These are phyloP conservation scores for Oncorhynchus nerka DNA, from an alignment of 2,113 vertebrate species.

Conservation along the genomic window DNA sequence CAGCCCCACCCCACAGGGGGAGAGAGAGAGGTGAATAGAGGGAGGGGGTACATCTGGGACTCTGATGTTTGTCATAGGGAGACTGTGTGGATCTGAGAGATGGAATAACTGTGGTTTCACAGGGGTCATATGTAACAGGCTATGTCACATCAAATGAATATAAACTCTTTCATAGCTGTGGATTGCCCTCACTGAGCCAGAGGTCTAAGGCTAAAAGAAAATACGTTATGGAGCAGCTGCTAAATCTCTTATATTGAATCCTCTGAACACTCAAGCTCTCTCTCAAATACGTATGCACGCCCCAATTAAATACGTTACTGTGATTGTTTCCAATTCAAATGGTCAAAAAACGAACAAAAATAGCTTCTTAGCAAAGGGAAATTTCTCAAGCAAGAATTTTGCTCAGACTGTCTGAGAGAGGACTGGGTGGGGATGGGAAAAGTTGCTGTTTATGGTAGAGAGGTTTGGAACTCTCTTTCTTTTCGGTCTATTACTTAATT, in stretches of 20 bases:
- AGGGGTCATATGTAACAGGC: conserved; percentile 10
- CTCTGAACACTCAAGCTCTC: background rate
- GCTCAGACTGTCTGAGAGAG: too few relatives aligned
- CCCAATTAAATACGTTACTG: background rate
- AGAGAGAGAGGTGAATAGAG: background rate
- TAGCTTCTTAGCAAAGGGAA: too few relatives aligned
- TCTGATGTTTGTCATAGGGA: background rate
- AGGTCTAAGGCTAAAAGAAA: conserved; percentile 10
- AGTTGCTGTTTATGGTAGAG: too few relatives aligned
- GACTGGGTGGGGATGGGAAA: too few relatives aligned
- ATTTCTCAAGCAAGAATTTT: too few relatives aligned
- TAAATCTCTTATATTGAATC: conserved; percentile 17
- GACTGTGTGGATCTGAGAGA: background rate
- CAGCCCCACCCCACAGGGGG: conserved; percentile 19
- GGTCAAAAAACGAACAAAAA: too few relatives aligned
- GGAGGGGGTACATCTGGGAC: background rate
- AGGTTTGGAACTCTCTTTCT: too few relatives aligned
- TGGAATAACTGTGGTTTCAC: conserved; percentile 14
- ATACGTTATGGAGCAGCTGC: conserved; percentile 25
- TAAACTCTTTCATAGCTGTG: conserved; percentile 37
- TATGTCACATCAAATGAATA: conserved; percentile 33
- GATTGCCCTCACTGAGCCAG: conserved; percentile 5
- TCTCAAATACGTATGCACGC: background rate
- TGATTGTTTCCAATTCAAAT: too few relatives aligned
- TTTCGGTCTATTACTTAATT: too few relatives aligned